These are phyloP conservation scores for Torymus auratus DNA, from an alignment of 2,888 invertebrate species.

Conservation along the genomic window DNA sequence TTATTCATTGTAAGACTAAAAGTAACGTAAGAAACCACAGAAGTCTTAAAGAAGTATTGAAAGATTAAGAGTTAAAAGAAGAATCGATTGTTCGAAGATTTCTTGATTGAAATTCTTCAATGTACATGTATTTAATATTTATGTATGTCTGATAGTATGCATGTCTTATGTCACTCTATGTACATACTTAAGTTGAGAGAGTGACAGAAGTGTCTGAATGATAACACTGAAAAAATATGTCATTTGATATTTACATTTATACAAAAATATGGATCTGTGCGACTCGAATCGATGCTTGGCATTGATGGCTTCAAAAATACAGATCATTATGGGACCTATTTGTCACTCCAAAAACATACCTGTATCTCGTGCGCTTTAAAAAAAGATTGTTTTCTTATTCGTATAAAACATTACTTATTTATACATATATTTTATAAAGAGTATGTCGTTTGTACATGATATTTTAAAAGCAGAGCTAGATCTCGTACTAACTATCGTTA, in stretches of 20 bases:
- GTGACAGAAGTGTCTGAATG: slow-evolving; percentile 39
- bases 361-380: slow-evolving; percentile 44
- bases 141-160: slow-evolving; percentile 49
- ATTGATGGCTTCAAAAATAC: slow-evolving; percentile 33
- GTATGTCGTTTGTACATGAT: slow-evolving; percentile 52
- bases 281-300: slow-evolving; percentile 26
- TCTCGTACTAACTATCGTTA: slow-evolving; percentile 45
- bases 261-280: slow-evolving; percentile 45
- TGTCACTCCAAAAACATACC: slow-evolving; percentile 52
- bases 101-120: slow-evolving; percentile 28
- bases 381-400: slow-evolving; percentile 50
- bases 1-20: slow-evolving; percentile 28
- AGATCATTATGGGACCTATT: slow-evolving; percentile 55
- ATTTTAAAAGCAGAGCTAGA: slow-evolving; percentile 47
- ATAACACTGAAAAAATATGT: slow-evolving; percentile 34
- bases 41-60: slow-evolving; percentile 37
- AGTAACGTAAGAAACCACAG: slow-evolving; percentile 14
- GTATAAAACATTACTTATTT: slow-evolving; percentile 46
- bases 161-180: slow-evolving; percentile 49
- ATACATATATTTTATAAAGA: slow-evolving; percentile 55
- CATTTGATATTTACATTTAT: slow-evolving; percentile 59
- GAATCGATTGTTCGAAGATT: slow-evolving; percentile 34
- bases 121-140: slow-evolving; percentile 52
- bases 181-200: slow-evolving; percentile 53
- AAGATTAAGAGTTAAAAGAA: slow-evolving; percentile 31